These are phyloP conservation scores for Sula dactylatra DNA, from an alignment of 2,113 vertebrate genomes.

Conservation along the genomic window DNA sequence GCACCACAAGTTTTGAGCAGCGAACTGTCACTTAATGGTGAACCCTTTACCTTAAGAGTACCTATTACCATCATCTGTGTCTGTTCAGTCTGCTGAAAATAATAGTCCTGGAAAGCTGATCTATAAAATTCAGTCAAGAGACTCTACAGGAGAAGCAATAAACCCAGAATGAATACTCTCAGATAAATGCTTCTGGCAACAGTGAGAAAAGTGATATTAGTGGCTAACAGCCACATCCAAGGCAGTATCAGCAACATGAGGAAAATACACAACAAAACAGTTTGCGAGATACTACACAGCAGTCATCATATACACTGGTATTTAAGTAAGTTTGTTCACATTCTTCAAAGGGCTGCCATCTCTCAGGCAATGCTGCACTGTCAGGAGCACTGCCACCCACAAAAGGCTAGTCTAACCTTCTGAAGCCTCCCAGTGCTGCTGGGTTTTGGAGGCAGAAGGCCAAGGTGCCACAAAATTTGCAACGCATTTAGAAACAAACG, in stretches of 20 bases:
- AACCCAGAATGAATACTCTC: background rate
- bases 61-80: background rate
- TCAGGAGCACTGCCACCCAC: background rate
- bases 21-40: fast-evolving
- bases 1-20: background rate
- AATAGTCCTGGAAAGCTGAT: background rate
- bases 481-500: background rate
- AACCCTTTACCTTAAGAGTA: background rate
- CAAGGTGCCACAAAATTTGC: background rate
- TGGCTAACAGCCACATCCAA: background rate
- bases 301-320: background rate
- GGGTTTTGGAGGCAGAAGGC: background rate
- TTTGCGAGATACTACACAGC: background rate
- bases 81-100: background rate
- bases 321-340: background rate
- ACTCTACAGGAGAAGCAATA: background rate
- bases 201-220: background rate
- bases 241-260: background rate
- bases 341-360: background rate
- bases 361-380: too few species aligned
- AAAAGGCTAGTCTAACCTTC: background rate
- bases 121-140: background rate
- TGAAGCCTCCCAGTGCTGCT: background rate
- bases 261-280: background rate
- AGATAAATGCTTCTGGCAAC: background rate